Conservation (phyloP, 2,113 vertebrate genomes). For the Catharus minimus region DNA sequence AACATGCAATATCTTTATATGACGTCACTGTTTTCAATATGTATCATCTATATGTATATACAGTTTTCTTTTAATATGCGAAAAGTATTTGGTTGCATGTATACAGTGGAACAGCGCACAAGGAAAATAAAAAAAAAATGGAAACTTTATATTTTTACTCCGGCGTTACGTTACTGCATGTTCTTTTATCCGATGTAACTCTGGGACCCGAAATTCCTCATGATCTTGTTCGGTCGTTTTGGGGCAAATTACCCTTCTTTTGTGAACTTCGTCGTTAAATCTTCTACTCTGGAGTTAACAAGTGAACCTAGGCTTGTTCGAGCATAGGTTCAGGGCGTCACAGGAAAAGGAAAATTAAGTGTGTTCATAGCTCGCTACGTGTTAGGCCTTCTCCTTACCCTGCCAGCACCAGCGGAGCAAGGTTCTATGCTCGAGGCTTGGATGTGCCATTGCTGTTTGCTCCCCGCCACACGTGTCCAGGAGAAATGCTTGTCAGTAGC, state of each 20-base stretch:
- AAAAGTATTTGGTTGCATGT: conserved; percentile 61
- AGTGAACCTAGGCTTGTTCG: background rate
- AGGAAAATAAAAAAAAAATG: conserved; percentile 69
- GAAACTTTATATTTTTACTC: conserved; percentile 61
- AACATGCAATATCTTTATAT: conserved; percentile 54
- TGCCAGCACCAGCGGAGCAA: rapidly evolving
- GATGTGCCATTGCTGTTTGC: background rate
- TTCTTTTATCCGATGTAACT: background rate
- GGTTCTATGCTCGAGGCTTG: background rate
- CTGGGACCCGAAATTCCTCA: conserved; percentile 14
- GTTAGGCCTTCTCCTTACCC: background rate
- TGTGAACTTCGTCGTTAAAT: background rate
- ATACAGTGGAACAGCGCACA: conserved; percentile 66
- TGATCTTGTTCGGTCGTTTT: background rate
- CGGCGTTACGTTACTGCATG: conserved; percentile 61
- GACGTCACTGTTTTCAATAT: conserved; percentile 56
- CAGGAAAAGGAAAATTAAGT: background rate
- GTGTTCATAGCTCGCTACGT: rapidly evolving
- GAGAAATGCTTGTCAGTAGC: background rate
- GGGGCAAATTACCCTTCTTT: background rate
- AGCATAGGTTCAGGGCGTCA: background rate
- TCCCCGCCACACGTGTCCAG: background rate
- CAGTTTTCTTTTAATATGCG: conserved; percentile 51
- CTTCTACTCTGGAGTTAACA: background rate
- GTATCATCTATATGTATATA: conserved; percentile 70